These are phyloP conservation scores for Macrobrachium nipponense DNA, from an alignment of 1,140 invertebrate species.

Conservation along the genomic window DNA sequence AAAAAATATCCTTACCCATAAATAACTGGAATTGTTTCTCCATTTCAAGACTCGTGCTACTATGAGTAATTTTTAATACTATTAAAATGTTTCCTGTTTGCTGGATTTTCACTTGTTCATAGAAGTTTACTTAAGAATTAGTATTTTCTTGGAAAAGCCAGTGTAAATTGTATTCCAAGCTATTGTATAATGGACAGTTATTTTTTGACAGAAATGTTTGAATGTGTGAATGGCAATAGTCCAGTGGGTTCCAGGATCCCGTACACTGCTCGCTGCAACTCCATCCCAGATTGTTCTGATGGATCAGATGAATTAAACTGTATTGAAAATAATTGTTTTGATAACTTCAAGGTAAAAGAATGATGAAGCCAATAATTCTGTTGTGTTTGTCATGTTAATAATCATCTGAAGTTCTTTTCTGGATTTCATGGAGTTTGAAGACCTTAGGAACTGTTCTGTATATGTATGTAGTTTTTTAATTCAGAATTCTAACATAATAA, in stretches of 20 bases:
- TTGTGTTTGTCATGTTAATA: background rate
- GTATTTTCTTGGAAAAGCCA: too few species aligned
- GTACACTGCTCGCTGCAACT: slow-evolving; percentile 81
- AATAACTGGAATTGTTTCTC: too few species aligned
- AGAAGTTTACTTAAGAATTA: background rate
- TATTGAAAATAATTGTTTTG: slow-evolving; percentile 53
- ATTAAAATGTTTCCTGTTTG: background rate
- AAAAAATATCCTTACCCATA: too few species aligned
- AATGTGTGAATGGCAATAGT: slow-evolving; percentile 67
- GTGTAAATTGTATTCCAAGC: too few species aligned
- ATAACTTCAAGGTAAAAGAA: slow-evolving; percentile 48
- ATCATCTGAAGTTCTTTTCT: background rate
- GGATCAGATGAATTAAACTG: slow-evolving; percentile 78
- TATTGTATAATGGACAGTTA: too few species aligned
- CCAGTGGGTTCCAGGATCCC: slow-evolving; percentile 77
- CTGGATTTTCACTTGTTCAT: background rate
- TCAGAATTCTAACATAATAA: background rate
- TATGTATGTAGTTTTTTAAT: background rate
- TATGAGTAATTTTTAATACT: too few species aligned
- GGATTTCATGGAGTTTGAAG: background rate
- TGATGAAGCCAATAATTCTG: background rate
- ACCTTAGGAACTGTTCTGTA: background rate
- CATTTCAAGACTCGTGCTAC: too few species aligned
- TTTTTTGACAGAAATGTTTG: slow-evolving; percentile 38
- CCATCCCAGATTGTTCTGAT: slow-evolving; percentile 79